Evolutionary conservation across 2,888 invertebrate genomes (phyloP).

Genomic region (Ectemnius lituratus): DNA sequence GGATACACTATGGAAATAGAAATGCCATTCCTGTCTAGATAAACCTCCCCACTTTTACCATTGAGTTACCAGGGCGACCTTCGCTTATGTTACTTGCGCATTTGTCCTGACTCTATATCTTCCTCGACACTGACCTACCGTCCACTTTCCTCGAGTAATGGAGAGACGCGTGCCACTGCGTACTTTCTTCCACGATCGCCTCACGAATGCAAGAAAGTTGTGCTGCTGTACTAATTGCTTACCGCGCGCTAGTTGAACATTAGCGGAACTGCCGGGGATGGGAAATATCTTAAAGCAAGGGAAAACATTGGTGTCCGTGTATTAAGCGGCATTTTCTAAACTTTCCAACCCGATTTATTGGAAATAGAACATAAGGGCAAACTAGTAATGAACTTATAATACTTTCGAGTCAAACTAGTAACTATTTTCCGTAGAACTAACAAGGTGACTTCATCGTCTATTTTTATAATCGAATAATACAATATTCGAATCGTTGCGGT

Average conservation of each 20-base stretch:
- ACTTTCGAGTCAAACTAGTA: too few species aligned
- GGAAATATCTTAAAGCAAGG: background rate
- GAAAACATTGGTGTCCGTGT: background rate
- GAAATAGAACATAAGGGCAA: too few species aligned
- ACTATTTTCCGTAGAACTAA: too few species aligned
- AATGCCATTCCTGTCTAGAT: too few species aligned
- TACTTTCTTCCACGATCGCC: slow-evolving; percentile 4
- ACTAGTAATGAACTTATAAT: too few species aligned
- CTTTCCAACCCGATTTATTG: too few species aligned
- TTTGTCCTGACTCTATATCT: background rate
- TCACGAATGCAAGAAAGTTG: background rate
- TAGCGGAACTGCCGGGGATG: background rate
- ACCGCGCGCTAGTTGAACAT: background rate
- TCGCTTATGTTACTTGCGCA: background rate
- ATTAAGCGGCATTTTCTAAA: background rate
- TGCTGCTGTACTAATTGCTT: background rate
- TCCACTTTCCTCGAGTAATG: background rate
- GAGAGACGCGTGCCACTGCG: background rate
- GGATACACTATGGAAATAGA: too few species aligned
- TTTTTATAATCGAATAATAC: too few species aligned
- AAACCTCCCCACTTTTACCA: too few species aligned
- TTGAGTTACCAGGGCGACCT: background rate
- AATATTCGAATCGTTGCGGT: too few species aligned
- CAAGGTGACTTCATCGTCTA: too few species aligned
- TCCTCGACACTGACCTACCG: background rate